Conservation (phyloP, 1,140 invertebrate genomes). For the Caenorhabditis elegans region WBcel235 BX284605.5:18875501-18876000, state of each 20-base stretch:
- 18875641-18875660: background rate
- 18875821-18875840: background rate
- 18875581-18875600: no score
- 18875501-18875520: no score
- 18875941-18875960: no score
- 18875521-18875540: no score
- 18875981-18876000: no score
- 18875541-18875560: no score
- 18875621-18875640: background rate
- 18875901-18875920: no score
- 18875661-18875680: background rate
- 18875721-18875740: background rate
- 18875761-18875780: background rate
- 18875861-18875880: background rate
- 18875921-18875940: no score
- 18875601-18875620: no score
- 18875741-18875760: background rate
- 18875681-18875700: background rate
- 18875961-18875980: no score
- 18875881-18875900: no score
- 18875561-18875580: no score
- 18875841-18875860: background rate
- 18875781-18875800: conserved; percentile 17
- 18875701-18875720: background rate
- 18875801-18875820: background rate